phyloP scores from a whole-genome alignment of 1,140 invertebrate species.

The Drosophila melanica region DNA sequence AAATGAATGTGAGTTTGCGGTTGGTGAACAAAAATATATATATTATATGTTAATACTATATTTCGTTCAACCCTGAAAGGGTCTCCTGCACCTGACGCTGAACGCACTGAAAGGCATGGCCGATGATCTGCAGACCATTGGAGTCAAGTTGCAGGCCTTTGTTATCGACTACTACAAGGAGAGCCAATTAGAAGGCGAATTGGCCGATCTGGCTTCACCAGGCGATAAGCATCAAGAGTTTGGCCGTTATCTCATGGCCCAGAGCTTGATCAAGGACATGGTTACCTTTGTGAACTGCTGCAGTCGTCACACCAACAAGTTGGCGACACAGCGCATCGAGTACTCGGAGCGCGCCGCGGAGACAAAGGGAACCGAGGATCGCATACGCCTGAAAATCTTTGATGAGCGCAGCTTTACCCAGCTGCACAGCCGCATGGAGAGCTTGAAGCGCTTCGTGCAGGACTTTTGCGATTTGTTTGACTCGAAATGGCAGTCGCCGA shows the following conservation, averaged over 20 bases:
- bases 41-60: too few relatives aligned
- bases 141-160: constrained; percentile 12
- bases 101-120: constrained; percentile 24
- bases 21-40: too few relatives aligned
- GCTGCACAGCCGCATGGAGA: constrained; percentile 17
- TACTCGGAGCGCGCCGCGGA: constrained; percentile 25
- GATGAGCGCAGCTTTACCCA: constrained; percentile 40
- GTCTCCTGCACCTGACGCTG: constrained; percentile 27
- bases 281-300: constrained; percentile 27
- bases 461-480: constrained; percentile 46
- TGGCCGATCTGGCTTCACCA: background rate
- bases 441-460: constrained; percentile 13
- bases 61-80: background rate
- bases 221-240: background rate
- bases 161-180: constrained; percentile 3
- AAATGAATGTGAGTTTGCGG: constrained; percentile 49
- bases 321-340: constrained; percentile 19
- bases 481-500: background rate
- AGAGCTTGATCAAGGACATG: constrained; percentile 40
- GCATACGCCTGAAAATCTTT: constrained; percentile 43
- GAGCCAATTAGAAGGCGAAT: background rate
- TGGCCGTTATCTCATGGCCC: constrained; percentile 8
- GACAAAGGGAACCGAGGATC: constrained; percentile 28
- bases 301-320: constrained; percentile 14
- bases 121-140: constrained; percentile 33